Percentiles rank a stretch among this genome's conserved stretches.
phyloP scores from a whole-genome alignment of 2,888 invertebrate species.

The Diplazon laetatorius region DNA sequence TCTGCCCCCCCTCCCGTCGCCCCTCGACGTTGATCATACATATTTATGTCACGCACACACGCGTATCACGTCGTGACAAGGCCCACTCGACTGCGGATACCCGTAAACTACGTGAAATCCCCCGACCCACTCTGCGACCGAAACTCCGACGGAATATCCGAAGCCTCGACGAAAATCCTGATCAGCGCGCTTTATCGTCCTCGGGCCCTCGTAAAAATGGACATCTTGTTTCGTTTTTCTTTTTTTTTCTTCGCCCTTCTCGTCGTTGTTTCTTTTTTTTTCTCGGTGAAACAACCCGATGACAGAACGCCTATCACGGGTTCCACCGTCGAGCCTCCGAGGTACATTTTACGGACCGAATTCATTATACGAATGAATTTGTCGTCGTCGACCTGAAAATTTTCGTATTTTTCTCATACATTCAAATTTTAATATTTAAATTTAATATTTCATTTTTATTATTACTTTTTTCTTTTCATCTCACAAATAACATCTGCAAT shows the following conservation, averaged over 20 bases:
- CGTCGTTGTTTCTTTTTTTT: neutral
- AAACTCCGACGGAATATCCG: slow-evolving; percentile 54
- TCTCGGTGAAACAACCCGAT: neutral
- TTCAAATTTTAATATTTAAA: neutral
- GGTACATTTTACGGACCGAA: no score
- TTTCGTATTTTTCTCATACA: no score
- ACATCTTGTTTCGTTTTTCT: neutral
- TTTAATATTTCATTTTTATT: no score
- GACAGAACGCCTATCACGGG: neutral
- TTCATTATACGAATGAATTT: no score
- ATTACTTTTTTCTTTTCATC: neutral
- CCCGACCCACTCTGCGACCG: neutral
- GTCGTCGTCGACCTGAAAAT: no score
- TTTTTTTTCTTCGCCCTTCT: neutral
- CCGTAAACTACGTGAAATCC: neutral
- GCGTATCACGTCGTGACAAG: slow-evolving; percentile 63
- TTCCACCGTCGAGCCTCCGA: no score
- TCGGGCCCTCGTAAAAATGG: slow-evolving; percentile 60
- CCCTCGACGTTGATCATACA: slow-evolving; percentile 69
- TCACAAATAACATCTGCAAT: no score
- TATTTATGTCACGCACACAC: slow-evolving; percentile 71
- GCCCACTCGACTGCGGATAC: slow-evolving; percentile 6
- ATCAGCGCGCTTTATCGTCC: slow-evolving; percentile 59
- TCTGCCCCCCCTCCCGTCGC: no score
- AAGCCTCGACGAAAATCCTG: slow-evolving; percentile 68